Base-by-base conservation (phyloP, 2,113 vertebrate species). In the Aspiorhynchus laticeps region DNA sequence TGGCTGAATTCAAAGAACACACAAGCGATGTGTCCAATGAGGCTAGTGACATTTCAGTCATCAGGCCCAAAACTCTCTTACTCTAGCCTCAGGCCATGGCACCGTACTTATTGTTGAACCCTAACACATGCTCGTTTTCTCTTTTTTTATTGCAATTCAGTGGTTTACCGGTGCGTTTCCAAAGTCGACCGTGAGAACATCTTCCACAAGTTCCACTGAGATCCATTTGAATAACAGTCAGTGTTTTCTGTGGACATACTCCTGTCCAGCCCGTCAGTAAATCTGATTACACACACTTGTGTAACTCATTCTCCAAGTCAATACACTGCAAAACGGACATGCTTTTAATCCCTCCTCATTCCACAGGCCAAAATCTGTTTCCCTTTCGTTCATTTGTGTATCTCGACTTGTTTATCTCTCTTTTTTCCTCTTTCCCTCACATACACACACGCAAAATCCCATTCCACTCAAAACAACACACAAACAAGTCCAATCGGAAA, bases 401-500 rank as follows among this genome's bases (percentile, higher is more conserved):
- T 84, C 46, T 69, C 36, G 15, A 65, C n/a, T 61, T 75, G 65
- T 84, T 86, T 79, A 83, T 86, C 80, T 87, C 63, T 83, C 51
- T 86, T 51, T 84, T 83, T 88, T 51, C 46, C 78, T 43, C 14
- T 76, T 43, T 51, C 43, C n/a, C 59, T 33, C 63, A 51, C 80
- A 8, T 63, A 65, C 80, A 75, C 85, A 83, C 80, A 43, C 53
- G 65, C 84, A 36, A 71, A 67, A 73, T 38, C 43, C 43, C 9
- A 33, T 82, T 83, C 21, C 46, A 86, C 41, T n/a, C 80, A 74
- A 80, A 83, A 65, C 76, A 59, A 79, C 56, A 85, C 76, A 67
- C 88, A 84, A 78, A 87, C 83, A 85, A 74, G 67, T 85, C 65
- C n/a, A 43, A 78, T 83, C 67, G 38, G 43, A 74, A 85, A 69